These are phyloP conservation scores for Colius striatus DNA, from an alignment of 2,113 vertebrate genomes.

Conservation along the genomic window DNA sequence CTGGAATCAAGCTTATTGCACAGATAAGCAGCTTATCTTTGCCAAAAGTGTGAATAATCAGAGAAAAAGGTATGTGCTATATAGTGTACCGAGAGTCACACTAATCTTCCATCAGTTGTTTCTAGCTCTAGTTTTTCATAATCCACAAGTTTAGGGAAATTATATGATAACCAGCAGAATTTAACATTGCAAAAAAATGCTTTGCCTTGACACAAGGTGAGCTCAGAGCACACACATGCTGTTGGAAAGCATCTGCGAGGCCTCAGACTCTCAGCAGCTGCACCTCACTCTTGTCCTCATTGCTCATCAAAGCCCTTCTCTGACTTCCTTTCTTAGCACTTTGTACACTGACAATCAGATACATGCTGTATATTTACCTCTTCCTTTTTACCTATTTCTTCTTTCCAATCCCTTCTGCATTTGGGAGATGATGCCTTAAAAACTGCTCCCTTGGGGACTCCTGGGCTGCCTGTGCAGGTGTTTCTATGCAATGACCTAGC, in stretches of 20 bases:
- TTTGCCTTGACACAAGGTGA: neutral
- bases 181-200: neutral
- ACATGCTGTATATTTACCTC: neutral
- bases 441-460: neutral
- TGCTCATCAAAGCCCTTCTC: neutral
- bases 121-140: neutral
- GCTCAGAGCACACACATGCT: neutral
- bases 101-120: neutral
- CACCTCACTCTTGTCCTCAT: neutral
- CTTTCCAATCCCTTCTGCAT: neutral
- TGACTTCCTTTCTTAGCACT: neutral
- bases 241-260: neutral
- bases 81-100: neutral
- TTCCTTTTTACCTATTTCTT: neutral
- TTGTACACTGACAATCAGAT: neutral
- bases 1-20: neutral
- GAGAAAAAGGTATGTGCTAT: neutral
- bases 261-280: neutral
- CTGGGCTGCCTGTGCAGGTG: neutral
- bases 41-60: neutral
- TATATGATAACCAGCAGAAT: neutral
- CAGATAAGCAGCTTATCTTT: neutral
- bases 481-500: rapidly evolving
- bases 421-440: neutral
- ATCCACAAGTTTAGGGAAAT: neutral